A percentile compares a stretch with the other conserved stretches of the same genome.
phyloP scores from a whole-genome alignment of 2,888 invertebrate species.

The Morpho deidamia region DNA sequence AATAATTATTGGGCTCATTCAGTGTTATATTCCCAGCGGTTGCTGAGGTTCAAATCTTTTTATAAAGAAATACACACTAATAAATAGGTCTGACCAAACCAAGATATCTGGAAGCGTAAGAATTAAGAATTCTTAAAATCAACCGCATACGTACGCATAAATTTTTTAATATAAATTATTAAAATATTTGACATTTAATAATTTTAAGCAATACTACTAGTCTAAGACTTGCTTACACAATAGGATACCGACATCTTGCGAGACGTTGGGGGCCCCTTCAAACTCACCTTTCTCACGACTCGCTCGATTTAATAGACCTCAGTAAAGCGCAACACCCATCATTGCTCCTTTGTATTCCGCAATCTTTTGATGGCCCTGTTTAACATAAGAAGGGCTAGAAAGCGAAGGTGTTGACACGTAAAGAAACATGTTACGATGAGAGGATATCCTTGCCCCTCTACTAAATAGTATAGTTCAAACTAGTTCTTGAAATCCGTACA shows the following conservation, averaged over 20 bases:
- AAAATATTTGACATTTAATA: neutral
- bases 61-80: too few species aligned
- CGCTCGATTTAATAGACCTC: slow-evolving; percentile 63
- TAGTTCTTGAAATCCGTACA: slow-evolving; percentile 47
- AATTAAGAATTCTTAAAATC: too few species aligned
- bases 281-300: slow-evolving; percentile 67
- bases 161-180: too few species aligned
- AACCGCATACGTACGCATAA: too few species aligned
- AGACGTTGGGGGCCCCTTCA: slow-evolving; percentile 51
- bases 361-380: slow-evolving; percentile 63
- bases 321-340: slow-evolving; percentile 66
- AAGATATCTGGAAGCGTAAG: too few species aligned
- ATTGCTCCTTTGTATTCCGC: slow-evolving; percentile 56
- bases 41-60: too few species aligned
- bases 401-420: slow-evolving; percentile 72
- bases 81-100: too few species aligned
- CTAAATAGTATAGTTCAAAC: slow-evolving; percentile 39
- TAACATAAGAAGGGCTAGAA: slow-evolving; percentile 71
- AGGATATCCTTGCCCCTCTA: slow-evolving; percentile 22
- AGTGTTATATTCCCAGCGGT: too few species aligned
- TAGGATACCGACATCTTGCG: slow-evolving; percentile 45
- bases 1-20: too few species aligned
- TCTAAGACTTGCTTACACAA: slow-evolving; percentile 10
- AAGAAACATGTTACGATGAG: slow-evolving; percentile 55
- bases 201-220: slow-evolving; percentile 3